Evolutionary conservation across 2,797 vertebrate genomes (phyloP).

Genomic region (Spea hammondii): DNA sequence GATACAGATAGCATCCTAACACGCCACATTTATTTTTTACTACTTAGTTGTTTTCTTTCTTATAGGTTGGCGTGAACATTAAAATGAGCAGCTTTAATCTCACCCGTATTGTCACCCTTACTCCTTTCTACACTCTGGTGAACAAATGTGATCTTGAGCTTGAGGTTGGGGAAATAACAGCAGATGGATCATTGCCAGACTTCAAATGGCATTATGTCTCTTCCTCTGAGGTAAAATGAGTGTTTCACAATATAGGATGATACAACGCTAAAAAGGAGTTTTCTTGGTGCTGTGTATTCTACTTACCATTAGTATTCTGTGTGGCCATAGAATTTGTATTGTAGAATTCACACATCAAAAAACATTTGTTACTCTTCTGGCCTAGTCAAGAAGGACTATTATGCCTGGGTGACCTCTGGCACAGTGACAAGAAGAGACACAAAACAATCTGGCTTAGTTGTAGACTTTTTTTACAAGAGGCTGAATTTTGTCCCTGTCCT

Average conservation of each 20-base stretch:
- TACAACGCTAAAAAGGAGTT: background rate
- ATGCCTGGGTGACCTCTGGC: too few relatives aligned
- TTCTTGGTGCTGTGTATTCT: background rate
- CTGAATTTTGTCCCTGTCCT: too few relatives aligned
- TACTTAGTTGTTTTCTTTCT: constrained; percentile 23
- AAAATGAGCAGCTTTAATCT: constrained; percentile 95
- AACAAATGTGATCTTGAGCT: constrained; percentile 91
- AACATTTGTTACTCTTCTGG: too few relatives aligned
- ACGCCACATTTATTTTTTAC: too few relatives aligned
- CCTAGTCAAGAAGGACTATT: too few relatives aligned
- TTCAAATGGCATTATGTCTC: constrained; percentile 86
- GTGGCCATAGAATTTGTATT: background rate
- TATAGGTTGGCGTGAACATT: constrained; percentile 90
- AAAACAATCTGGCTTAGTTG: too few relatives aligned
- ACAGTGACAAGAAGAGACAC: too few relatives aligned
- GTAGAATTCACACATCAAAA: too few relatives aligned
- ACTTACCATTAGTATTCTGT: background rate
- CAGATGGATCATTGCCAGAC: constrained; percentile 62
- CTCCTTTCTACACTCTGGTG: constrained; percentile 89
- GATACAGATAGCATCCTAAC: too few relatives aligned
- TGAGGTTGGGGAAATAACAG: constrained; percentile 86
- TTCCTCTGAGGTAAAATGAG: constrained; percentile 77
- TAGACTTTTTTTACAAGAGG: too few relatives aligned
- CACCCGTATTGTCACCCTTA: constrained; percentile 87
- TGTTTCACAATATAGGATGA: background rate